Evolutionary conservation across 2,888 invertebrate species (phyloP).

Genomic region (Ornithoptera alexandrae): DNA sequence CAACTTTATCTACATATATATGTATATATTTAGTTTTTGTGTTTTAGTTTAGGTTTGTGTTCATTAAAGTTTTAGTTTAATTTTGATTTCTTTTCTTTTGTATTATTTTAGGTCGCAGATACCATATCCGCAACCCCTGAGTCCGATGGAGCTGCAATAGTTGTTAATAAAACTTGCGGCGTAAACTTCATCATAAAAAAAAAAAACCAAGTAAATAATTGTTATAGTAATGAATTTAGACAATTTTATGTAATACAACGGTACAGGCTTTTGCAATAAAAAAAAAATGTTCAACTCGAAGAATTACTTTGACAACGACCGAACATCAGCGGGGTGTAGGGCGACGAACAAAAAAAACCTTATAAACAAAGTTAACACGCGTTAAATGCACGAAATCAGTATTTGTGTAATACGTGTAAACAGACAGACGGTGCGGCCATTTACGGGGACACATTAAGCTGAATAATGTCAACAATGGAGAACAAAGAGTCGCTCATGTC

Average conservation of each 20-base stretch:
- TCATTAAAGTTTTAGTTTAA: too few relatives aligned
- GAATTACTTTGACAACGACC: conserved; percentile 24
- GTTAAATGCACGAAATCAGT: conserved; percentile 65
- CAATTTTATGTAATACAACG: conserved; percentile 33
- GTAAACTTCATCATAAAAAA: neutral
- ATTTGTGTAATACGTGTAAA: conserved; percentile 52
- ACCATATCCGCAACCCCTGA: too few relatives aligned
- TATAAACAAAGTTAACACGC: conserved; percentile 41
- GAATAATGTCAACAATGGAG: conserved; percentile 56
- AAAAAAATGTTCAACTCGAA: conserved; percentile 16
- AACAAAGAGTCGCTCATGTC: conserved; percentile 51
- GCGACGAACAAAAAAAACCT: conserved; percentile 28
- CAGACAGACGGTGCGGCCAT: conserved; percentile 59
- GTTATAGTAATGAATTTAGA: neutral
- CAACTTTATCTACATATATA: too few relatives aligned
- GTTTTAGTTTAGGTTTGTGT: too few relatives aligned
- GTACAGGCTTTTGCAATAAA: conserved; percentile 14
- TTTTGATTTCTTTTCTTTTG: too few relatives aligned
- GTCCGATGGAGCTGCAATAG: too few relatives aligned
- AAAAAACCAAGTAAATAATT: neutral
- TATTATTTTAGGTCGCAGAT: too few relatives aligned
- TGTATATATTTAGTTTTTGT: too few relatives aligned
- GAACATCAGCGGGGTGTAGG: conserved; percentile 37
- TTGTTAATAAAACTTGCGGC: too few relatives aligned
- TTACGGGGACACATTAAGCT: conserved; percentile 62